Percentiles rank a stretch among this genome's conserved stretches.
phyloP scores from a whole-genome alignment of 1,140 invertebrate genomes.

The Calycopis cecrops region DNA sequence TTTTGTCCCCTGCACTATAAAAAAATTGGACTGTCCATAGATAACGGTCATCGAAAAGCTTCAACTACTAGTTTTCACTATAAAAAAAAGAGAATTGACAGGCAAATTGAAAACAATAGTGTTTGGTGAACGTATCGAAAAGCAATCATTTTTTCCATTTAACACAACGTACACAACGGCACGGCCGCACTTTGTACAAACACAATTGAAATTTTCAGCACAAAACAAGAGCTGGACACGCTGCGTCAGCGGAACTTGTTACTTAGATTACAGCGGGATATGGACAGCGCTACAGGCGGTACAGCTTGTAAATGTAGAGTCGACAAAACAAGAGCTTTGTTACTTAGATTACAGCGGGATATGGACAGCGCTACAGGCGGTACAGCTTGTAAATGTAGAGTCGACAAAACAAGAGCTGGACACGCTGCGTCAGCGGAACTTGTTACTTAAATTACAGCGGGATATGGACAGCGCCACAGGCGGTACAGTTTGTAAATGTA shows the following conservation, averaged over 20 bases:
- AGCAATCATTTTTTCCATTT: constrained; percentile 11
- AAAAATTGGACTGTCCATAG: too few species aligned
- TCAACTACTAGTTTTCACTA: background rate
- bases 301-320: too few species aligned
- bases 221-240: background rate
- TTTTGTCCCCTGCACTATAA: too few species aligned
- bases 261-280: constrained; percentile 6
- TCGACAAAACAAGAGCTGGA: background rate
- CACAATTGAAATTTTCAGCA: constrained; percentile 13
- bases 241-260: background rate
- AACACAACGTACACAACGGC: constrained; percentile 8
- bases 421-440: background rate
- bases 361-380: background rate
- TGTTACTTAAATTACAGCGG: constrained; percentile 1
- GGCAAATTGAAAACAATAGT: background rate
- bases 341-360: constrained; percentile 6
- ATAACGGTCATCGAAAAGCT: too few species aligned
- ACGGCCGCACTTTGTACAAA: background rate
- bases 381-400: too few species aligned
- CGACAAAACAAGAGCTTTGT: background rate
- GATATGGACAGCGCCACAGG: background rate
- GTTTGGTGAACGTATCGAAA: constrained; percentile 3
- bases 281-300: background rate
- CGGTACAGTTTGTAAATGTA: too few species aligned
- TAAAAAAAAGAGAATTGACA: background rate